Evolutionary conservation across 2,113 vertebrate species (phyloP), one percentile per base, ranked within the genome.

Genomic region (Rhea americana): DNA sequence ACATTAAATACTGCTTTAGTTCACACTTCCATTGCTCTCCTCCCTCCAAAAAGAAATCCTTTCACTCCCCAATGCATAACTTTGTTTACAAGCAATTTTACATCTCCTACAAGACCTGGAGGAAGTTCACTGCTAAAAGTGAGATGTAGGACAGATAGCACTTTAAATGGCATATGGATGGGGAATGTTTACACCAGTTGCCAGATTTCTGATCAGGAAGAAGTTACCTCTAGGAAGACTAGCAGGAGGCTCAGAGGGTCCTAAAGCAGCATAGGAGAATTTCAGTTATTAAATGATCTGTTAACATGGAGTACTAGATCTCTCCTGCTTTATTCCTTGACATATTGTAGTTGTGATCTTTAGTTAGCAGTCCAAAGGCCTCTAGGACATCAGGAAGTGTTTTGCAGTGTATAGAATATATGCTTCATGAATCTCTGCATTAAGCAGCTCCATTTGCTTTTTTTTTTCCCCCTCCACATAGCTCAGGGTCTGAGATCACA

Each of bases 321-420:
- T 51, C 35, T 56, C 53, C 55, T 9, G 43, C 7, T 1, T 1
- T 66, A 48, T 65, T 43, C 82, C 59, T 10, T 4, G 13, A 11
- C 2, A 2, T 19, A 3, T 15, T n/a, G 59, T 47, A 37, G 14
- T 37, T 41, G 5, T 0, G 0, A 30, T 35, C 71, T 43, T 47
- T 20, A 59, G 55, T 72, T 47, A 73, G 53, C 67, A 72, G 24
- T 4, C 22, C 76, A 91, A 37, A 85, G 41, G 68, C 37, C 30
- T 58, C 47, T 21, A 35, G 45, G 76, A 25, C 45, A 43, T n/a
- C 28, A 24, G 41, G 6, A 51, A 55, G 21, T 3, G 37, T 3
- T 66, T 12, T 63, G 47, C 59, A 58, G 82, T 22, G 32, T 13
- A 5, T 13, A 24, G 43, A 47, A 43, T 2, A 35, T 90, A 41